Base-by-base conservation (phyloP, 37 sponge, comb jelly and placozoan genomes). In the Beroe forskalii region DNA sequence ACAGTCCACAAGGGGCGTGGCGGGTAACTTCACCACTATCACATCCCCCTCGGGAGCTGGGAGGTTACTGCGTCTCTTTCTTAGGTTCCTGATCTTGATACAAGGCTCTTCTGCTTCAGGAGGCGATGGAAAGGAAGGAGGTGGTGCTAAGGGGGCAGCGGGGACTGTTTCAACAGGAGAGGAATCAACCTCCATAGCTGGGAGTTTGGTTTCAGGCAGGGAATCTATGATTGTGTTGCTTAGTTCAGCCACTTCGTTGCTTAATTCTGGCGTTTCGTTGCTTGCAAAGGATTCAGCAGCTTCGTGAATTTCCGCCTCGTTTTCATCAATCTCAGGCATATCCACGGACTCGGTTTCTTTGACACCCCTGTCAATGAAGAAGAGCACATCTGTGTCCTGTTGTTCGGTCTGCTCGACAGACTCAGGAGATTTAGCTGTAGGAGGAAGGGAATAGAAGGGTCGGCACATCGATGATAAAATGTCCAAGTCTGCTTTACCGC, bases 11-110 rank as follows among this genome's bases (percentile, higher is more conserved):
- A n/a, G n/a, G n/a, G n/a, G n/a, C 28, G 72, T 36, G 20, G 4
- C 32, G 39, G 72, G 72, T 32, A 27, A 69, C 32, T 69, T 69
- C 1, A 69, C 72, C 4, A 69, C 72, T 1, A 69, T 69, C 4
- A 69, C 72, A 2, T 69, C 72, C 1, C 33, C 12, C 19, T 31
- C 4, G 32, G 72, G 72, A n/a, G n/a, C n/a, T n/a, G n/a, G n/a
- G 4, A 9, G 38, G 1, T 36, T 69, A 17, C 38, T 33, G 35
- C 72, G 72, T 1, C 38, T 9, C 32, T 69, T 69, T 36, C 72
- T 27, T 2, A 12, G 72, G 72, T 69, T 69, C 19, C 72, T 32
- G 4, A 69, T 69, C 38, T 69, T 69, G 38, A 69, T 69, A 32
- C 72, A 69, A 1, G 72, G 32, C 38, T 69, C 72, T 3, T 27